A percentile compares a stretch with the other conserved stretches of the same genome.
phyloP scores from a whole-genome alignment of 2,888 invertebrate species.

The Machimus rusticus region DNA sequence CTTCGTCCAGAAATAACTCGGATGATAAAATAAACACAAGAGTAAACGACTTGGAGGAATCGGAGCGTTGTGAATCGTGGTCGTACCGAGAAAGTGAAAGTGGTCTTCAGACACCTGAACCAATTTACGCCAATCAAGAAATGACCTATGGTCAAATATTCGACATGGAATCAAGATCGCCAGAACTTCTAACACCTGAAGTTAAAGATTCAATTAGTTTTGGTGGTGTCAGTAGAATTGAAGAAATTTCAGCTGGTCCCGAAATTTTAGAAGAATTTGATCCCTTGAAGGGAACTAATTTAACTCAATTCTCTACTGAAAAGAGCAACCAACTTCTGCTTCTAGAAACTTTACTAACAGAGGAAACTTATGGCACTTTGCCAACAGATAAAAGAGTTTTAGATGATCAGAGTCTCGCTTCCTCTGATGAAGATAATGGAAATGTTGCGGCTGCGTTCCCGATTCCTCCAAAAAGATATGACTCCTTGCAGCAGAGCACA shows the following conservation, averaged over 20 bases:
- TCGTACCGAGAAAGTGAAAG: conserved; percentile 55
- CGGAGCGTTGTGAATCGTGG: conserved; percentile 62
- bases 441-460: conserved; percentile 48
- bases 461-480: conserved; percentile 39
- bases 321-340: conserved; percentile 71
- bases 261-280: conserved; percentile 80
- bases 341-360: conserved; percentile 73
- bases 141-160: conserved; percentile 60
- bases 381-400: conserved; percentile 56
- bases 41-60: conserved; percentile 55
- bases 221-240: conserved; percentile 41
- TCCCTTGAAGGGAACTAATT: conserved; percentile 63
- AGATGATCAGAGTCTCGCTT: conserved; percentile 65
- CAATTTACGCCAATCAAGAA: conserved; percentile 61
- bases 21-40: conserved; percentile 53
- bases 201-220: neutral
- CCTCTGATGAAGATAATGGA: conserved; percentile 62
- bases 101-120: conserved; percentile 54
- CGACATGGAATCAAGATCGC: conserved; percentile 56
- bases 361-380: conserved; percentile 73
- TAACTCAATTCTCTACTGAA: conserved; percentile 54
- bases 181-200: neutral
- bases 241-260: neutral
- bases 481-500: conserved; percentile 46
- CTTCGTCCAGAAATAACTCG: conserved; percentile 52